These are phyloP conservation scores for Gymnarchus niloticus DNA, from an alignment of 2,113 vertebrate genomes.

Conservation along the genomic window DNA sequence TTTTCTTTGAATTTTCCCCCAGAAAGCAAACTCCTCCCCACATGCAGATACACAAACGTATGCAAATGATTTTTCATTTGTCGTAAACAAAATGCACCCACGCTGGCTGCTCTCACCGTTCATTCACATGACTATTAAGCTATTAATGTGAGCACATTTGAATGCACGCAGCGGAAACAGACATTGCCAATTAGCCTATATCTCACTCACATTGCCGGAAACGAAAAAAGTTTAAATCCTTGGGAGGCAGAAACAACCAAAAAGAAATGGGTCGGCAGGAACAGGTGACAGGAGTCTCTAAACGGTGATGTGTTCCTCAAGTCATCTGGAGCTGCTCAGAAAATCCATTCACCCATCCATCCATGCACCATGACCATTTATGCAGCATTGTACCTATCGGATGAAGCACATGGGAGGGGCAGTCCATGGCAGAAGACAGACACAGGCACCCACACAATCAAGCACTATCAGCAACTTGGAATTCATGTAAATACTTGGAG, in stretches of 20 bases:
- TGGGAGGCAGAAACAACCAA: neutral
- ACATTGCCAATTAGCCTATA: neutral
- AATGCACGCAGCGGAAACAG: neutral
- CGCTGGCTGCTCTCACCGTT: neutral
- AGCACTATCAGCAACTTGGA: neutral
- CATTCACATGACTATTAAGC: neutral
- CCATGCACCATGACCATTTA: no score
- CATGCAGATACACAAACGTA: no score
- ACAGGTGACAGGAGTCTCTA: neutral
- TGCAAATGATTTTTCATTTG: no score
- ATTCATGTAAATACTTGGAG: neutral
- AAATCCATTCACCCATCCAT: neutral
- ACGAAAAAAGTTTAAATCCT: neutral
- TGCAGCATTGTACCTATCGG: no score
- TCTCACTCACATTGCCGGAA: neutral
- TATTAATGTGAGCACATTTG: slow-evolving; percentile 6
- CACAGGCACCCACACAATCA: neutral
- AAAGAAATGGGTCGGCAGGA: neutral
- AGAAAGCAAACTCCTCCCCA: no score
- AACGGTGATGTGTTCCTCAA: neutral
- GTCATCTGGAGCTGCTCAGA: neutral
- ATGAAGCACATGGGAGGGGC: no score
- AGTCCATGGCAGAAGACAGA: no score
- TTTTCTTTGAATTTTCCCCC: no score
- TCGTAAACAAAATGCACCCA: no score